Evolutionary conservation across 1,140 invertebrate species (phyloP), one percentile per base, ranked within the genome.

Genomic region (Trigoniulus corallinus): DNA sequence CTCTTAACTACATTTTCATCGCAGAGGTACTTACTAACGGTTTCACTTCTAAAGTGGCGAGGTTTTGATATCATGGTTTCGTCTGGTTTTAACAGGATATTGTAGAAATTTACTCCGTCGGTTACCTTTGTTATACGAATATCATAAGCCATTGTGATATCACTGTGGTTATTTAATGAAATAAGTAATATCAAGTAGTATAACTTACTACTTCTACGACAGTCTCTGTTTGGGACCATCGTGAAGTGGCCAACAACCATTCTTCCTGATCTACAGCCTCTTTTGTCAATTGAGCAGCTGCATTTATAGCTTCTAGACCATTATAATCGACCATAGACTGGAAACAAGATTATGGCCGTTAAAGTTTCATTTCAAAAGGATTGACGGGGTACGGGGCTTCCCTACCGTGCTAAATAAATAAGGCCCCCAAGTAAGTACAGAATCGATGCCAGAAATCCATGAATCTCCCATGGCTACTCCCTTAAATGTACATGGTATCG

Each of bases 391-490:
- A n/a, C n/a, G n/a, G n/a, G n/a, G n/a, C 15, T 29, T 45, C 55
- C 67, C 72, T 70, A 82, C 80, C 52, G 75, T 77, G 10, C 75
- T 60, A 12, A 81, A 74, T 18, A 89, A 66, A 63, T 72, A 83
- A 1, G 81, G 80, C 1, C 75, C 84, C 85, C 84, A 91, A 2
- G 79, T 81, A 43, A 80, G 62, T 0, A 82, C 79, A 18, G 80
- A 80, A 60, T 88, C 83, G 41, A 88, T 74, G 0, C 86, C 85
- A 18, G 79, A 82, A 47, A 88, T 84, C 85, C 85, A 91, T 0
- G 84, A 77, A 64, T 89, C 85, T 1, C 85, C 85, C 60, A 91
- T 71, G 0, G 76, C 81, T 12, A 89, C 74, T 1, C 84, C 85
- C 54, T 72, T 72, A 39, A 92, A 73, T 54, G 84, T 84, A 40